Base-by-base conservation (phyloP, 1,140 invertebrate species). In the Trialeurodes vaporariorum region DNA sequence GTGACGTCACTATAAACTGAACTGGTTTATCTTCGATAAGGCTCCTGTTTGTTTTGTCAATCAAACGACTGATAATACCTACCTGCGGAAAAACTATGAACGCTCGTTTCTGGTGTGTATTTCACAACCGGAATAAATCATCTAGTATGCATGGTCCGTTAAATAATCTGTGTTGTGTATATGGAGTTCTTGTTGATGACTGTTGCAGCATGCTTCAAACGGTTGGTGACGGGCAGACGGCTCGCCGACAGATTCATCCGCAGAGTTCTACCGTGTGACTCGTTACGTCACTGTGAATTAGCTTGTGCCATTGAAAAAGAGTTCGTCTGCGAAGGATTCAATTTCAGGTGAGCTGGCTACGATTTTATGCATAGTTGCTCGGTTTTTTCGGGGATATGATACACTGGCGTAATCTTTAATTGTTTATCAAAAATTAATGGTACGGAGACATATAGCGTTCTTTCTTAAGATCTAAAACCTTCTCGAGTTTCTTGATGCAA, bases 301-400 rank as follows among this genome's bases (percentile, higher is more conserved):
- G 86, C 87, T 72, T 92, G 90, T 71, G 84, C 84, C n/a, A 80
- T 82, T 1, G 89, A 91, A 75, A 85, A 82, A 71, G 76, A 81
- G 63, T 91, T 91, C 75, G 81, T 81, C 67, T 92, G 90, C 74
- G 87, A 90, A 77, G 90, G 89, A 68, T 92, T 91, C 74, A 91
- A 91, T 78, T 91, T 89, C 77, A 86, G 85, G 87, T 89, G 80
- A 77, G 62, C 21, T n/a, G 2, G 25, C 63, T 21, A 26, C 27
- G 2, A 26, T 17, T 63, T 26, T 13, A 22, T 22, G n/a, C 49
- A 58, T n/a, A n/a, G n/a, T 58, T n/a, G 49, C 12, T 58, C 12
- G 49, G 12, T 58, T 13, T 12, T 58, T 58, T 12, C 49, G n/a
- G 12, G 49, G 12, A 58, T 13, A 58, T 58, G 12, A 12, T 12